These are phyloP conservation scores for Machaerirhynchus nigripectus DNA, from an alignment of 2,113 vertebrate species.

Conservation along the genomic window DNA sequence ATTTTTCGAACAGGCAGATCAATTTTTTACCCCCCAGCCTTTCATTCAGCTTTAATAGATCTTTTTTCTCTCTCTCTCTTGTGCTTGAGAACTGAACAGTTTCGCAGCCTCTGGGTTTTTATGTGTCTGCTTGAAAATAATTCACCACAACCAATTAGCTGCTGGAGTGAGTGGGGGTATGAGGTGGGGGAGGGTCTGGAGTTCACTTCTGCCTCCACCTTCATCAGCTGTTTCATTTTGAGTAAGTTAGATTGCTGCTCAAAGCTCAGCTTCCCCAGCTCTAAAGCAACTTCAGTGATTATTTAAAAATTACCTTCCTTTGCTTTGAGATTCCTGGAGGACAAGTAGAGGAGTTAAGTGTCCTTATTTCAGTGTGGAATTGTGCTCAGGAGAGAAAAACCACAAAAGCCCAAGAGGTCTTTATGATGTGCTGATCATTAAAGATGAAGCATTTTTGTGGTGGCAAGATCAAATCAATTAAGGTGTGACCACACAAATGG, in stretches of 20 bases:
- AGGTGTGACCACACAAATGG: background rate
- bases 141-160: background rate
- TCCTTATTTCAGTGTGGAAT: background rate
- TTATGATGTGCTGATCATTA: background rate
- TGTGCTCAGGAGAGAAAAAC: background rate
- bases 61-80: background rate
- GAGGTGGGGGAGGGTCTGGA: background rate
- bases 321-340: background rate
- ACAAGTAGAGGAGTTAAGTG: background rate
- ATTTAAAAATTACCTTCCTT: background rate
- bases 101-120: background rate
- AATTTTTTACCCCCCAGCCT: background rate
- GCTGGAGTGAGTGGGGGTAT: background rate
- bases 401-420: background rate
- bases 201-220: background rate
- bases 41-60: background rate
- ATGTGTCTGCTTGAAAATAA: background rate
- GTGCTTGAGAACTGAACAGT: background rate
- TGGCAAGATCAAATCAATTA: background rate
- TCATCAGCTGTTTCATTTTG: background rate
- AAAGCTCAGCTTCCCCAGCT: background rate
- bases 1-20: background rate
- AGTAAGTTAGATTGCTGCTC: background rate
- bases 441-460: background rate
- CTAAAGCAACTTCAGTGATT: background rate